Evolutionary conservation across 1,140 invertebrate genomes (phyloP), one percentile per base, ranked within the genome.

Genomic region (Vollenhovia emeryi): DNA sequence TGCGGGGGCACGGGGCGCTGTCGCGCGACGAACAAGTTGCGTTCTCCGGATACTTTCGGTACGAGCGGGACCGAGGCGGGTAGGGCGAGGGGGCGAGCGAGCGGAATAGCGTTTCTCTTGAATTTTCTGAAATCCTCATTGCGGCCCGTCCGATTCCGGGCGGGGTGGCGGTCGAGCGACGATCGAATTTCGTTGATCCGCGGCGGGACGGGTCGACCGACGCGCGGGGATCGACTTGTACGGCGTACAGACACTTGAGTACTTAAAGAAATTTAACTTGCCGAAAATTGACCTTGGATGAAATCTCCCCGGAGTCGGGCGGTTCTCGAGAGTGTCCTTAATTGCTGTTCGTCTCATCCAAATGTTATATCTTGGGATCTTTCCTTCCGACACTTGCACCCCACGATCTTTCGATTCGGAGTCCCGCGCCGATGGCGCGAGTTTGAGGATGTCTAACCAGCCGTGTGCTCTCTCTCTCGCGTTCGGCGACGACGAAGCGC

Each of bases 1-100:
- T 75, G 33, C 82, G 60, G 91, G 87, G 87, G 68, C 90, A 90
- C 84, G 91, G 57, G 73, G 87, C 87, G 91, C 92, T 93, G 90
- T 94, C 91, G 90, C 89, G 91, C 91, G 93, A 87, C 84, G 90
- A 91, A 64, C 76, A 50, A 87, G 85, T 91, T 92, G 88, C 90
- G 87, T 93, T 93, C 91, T 87, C 88, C 87, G 85, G 71, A 83
- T 89, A 79, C 30, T 82, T 85, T 76, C 71, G 60, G 68, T 60
- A 36, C 33, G 9, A n/a, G n/a, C n/a, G n/a, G n/a, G n/a, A n/a
- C n/a, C n/a, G n/a, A n/a, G n/a, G n/a, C n/a, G n/a, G n/a, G n/a
- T n/a, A n/a, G n/a, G n/a, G n/a, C n/a, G n/a, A n/a, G n/a, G 6
- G 59, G n/a, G 30, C 62, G 73, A 68, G 60, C 71, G 73, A 85